phyloP scores from a whole-genome alignment of 64 coral and sea anemone species.

The Trachythela sp. region DNA sequence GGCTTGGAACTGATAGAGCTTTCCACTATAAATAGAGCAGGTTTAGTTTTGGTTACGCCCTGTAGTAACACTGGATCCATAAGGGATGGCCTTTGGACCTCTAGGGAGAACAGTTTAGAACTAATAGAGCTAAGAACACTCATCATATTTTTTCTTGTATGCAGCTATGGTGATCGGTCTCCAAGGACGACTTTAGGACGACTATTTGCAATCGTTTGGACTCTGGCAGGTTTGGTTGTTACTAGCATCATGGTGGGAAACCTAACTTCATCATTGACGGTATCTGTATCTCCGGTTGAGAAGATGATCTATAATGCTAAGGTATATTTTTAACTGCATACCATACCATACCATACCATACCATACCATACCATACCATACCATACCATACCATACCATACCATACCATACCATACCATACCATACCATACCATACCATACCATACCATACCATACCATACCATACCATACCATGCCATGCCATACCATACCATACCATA shows the following conservation, averaged over 20 bases:
- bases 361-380: background rate
- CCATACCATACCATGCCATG: background rate
- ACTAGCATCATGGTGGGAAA: constrained; percentile 56
- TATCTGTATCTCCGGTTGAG: background rate
- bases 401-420: background rate
- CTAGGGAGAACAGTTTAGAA: too few relatives aligned
- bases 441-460: background rate
- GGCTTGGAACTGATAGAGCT: too few relatives aligned
- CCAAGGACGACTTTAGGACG: constrained; percentile 31
- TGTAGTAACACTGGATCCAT: too few relatives aligned
- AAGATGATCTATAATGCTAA: constrained; percentile 10
- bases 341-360: background rate
- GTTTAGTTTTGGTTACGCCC: too few relatives aligned
- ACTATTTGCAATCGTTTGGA: constrained; percentile 68
- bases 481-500: background rate
- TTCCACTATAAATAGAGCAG: too few relatives aligned
- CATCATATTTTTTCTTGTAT: background rate
- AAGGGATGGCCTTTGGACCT: too few relatives aligned
- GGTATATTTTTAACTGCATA: background rate
- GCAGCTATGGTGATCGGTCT: constrained; percentile 64
- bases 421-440: background rate
- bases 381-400: background rate
- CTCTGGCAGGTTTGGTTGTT: constrained; percentile 55
- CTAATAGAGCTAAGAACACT: too few relatives aligned
- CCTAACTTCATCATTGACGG: constrained; percentile 39